Evolutionary conservation across 2,113 vertebrate species (phyloP), one percentile per base, ranked within the genome.

Genomic region (Actenoides hombroni): DNA sequence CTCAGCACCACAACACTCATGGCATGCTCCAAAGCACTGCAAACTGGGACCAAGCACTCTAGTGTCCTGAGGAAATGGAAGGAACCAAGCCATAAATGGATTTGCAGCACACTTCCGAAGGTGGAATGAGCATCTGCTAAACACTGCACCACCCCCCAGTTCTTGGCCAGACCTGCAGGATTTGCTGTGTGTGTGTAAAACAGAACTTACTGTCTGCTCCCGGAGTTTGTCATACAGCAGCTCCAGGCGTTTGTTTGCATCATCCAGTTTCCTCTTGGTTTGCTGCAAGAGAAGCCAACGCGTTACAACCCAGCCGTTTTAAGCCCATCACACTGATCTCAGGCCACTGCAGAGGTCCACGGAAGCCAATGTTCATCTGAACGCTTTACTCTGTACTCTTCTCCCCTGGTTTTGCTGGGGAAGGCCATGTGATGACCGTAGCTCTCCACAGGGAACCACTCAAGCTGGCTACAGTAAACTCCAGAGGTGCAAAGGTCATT

Each of bases 221-320:
- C 99, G 97, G 83, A 99, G 99, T 97, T 99, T 99, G 97, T 99
- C 99, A 53, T 99, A 99, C 1, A 99, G 98, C 81, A 98, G 98
- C 91, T 99, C 99, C 95, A 99, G 96, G 53, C 99, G 99, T 90
- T 99, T 99, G 97, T 98, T 99, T 42, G 99, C 99, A 70, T 99
- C 99, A 51, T 99, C 99, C n/a, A 99, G 97, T 94, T 99, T 99
- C 97, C 99, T 99, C 97, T 98, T 99, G 39, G 99, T 99, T 99
- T 99, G 99, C 99, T 99, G 96, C 57, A 89, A 95, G 54, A 95
- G 49, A 96, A 61, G 78, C 4, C 37, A 69, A 87, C 8, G n/a
- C 29, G 68, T 57, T 49, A 65, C 18, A 48, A 11, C 25, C 63
- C 20, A 37, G 33, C 0, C 1, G 76, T 21, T 59, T 68, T 54